phyloP scores from a whole-genome alignment of 1,140 invertebrate species.

The Apis dorsata region DNA sequence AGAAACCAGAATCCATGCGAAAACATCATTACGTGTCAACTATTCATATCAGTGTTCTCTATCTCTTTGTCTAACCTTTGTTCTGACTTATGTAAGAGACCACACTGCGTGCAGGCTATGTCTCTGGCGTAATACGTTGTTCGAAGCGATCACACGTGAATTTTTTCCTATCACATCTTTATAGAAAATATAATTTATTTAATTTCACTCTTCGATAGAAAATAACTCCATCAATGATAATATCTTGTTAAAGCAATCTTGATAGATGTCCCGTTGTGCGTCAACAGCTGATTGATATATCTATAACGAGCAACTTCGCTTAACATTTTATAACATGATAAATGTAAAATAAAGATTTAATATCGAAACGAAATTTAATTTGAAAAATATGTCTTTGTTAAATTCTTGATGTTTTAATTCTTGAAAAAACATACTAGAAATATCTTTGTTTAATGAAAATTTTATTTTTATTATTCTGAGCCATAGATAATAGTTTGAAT shows the following conservation, averaged over 20 bases:
- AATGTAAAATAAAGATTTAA: background rate
- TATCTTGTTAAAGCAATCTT: background rate
- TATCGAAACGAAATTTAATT: too few species aligned
- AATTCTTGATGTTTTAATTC: background rate
- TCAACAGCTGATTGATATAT: background rate
- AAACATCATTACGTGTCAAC: conserved; percentile 5
- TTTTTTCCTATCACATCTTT: background rate
- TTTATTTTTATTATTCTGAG: too few species aligned
- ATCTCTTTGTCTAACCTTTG: background rate
- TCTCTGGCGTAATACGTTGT: conserved; percentile 4
- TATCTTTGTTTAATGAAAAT: too few species aligned
- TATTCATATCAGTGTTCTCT: background rate
- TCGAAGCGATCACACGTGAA: conserved; percentile 5
- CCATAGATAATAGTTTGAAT: too few species aligned
- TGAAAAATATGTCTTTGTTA: background rate
- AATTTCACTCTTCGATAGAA: too few species aligned
- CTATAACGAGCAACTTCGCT: background rate
- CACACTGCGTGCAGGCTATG: background rate
- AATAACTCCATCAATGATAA: background rate
- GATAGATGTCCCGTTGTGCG: background rate
- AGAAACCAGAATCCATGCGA: background rate
- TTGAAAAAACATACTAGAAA: too few species aligned
- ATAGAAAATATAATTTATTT: too few species aligned
- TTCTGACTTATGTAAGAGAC: conserved; percentile 32
- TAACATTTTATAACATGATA: background rate